Base-by-base conservation (phyloP, 2,797 vertebrate genomes). In the Anguilla pacifica region DNA sequence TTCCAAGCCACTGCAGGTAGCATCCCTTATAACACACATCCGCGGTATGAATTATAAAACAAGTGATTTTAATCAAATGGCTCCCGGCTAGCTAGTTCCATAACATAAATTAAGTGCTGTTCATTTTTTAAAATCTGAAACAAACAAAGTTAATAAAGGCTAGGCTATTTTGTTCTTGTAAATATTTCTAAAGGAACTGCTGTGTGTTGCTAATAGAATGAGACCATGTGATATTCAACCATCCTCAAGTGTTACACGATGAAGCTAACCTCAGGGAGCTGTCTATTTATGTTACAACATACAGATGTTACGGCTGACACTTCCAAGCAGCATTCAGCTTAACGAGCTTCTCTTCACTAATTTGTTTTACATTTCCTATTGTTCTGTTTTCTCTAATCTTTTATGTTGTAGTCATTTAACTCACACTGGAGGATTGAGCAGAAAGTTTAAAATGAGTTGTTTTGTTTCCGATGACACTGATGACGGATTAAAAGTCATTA, bases 61-160 rank as follows among this genome's bases (percentile, higher is more conserved):
- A 77, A 35, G 22, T 70, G 67, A 85, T 57, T 85, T 88, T 88
- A 85, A 85, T 74, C 46, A 85, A 84, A 77, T 77, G n/a, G 59
- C 87, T 88, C 84, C 84, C 39, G 57, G 70, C 84, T 79, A 85
- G 72, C 31, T 15, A 43, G 35, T 61, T 84, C 61, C 84, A n/a
- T 85, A 61, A 85, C 39, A 85, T 79, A 79, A 43, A 79, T 79
- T 67, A 85, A 85, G 39, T 86, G 51, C 85, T 74, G 77, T 85
- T 87, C 43, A 77, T 64, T 61, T 53, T 85, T 85, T 70, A 70
- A 39, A 70, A 85, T 85, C 79, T 31, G 67, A 85, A 84, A 81
- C 61, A 25, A 88, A 81, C 82, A 85, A 85, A 79, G 53, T 85
- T 88, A 85, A 88, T 85, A 81, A 85, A 64, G 64, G 43, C 31